phyloP scores from a whole-genome alignment of 2,797 vertebrate species.

The Galaxias olidus region DNA sequence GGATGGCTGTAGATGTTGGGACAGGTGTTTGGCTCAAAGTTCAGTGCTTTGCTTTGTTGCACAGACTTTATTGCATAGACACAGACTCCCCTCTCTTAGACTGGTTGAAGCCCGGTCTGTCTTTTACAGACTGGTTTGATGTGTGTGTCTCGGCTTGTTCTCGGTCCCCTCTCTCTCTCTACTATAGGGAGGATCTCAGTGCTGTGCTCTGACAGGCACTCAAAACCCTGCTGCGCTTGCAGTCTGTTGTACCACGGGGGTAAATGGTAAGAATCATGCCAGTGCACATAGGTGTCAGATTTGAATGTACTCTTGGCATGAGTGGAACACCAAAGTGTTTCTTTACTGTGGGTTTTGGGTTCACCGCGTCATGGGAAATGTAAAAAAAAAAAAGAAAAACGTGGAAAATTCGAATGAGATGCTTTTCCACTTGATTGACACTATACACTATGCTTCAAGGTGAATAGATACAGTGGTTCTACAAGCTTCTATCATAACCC shows the following conservation, averaged over 20 bases:
- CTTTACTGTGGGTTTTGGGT: too few relatives aligned
- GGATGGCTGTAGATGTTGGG: slow-evolving; percentile 20
- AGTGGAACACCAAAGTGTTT: not conserved
- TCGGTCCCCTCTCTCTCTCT: slow-evolving; percentile 29
- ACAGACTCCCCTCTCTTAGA: slow-evolving; percentile 33
- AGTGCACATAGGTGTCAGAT: slow-evolving; percentile 41
- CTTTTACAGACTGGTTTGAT: slow-evolving; percentile 27
- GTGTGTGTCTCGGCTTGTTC: slow-evolving; percentile 68
- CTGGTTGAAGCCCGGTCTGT: slow-evolving; percentile 14
- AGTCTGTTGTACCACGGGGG: too few relatives aligned
- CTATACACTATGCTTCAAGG: too few relatives aligned
- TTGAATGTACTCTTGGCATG: slow-evolving; percentile 29
- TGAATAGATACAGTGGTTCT: too few relatives aligned
- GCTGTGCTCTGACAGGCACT: slow-evolving; percentile 50
- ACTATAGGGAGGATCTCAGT: slow-evolving; percentile 50
- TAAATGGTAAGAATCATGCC: too few relatives aligned
- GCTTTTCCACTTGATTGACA: too few relatives aligned
- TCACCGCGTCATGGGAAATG: too few relatives aligned
- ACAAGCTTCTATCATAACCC: too few relatives aligned
- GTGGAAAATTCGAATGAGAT: too few relatives aligned
- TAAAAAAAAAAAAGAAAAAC: too few relatives aligned
- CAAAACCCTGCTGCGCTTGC: slow-evolving; percentile 42
- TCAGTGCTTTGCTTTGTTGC: slow-evolving; percentile 27
- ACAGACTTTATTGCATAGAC: too few relatives aligned
- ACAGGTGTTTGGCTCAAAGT: slow-evolving; percentile 40